A percentile compares a stretch with the other conserved stretches of the same genome.
Evolutionary conservation across 2,797 vertebrate species (phyloP).

Genomic region (Melanotaenia parkinsoni): DNA sequence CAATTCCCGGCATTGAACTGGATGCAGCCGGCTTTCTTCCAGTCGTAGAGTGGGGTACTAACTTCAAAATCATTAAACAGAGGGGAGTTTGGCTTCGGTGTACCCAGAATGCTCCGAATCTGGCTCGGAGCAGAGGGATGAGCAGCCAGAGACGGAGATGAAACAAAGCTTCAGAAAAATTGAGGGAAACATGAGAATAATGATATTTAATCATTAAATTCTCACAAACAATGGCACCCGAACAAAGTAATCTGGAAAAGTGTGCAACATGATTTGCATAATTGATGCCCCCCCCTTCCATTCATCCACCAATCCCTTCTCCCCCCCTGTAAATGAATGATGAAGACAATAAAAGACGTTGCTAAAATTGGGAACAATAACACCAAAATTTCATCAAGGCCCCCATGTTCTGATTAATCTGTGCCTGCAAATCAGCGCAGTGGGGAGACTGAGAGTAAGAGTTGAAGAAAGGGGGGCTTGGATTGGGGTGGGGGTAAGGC

Average conservation of each 20-base stretch:
- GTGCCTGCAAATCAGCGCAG: slow-evolving; percentile 95
- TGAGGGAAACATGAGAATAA: slow-evolving; percentile 94
- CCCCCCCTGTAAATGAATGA: slow-evolving; percentile 94
- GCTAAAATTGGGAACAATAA: slow-evolving; percentile 99
- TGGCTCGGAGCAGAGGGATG: slow-evolving; percentile 90
- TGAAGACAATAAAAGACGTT: slow-evolving; percentile 99
- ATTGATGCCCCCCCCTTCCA: slow-evolving; percentile 85
- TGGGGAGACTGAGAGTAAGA: slow-evolving; percentile 79
- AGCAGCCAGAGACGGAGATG: slow-evolving; percentile 94
- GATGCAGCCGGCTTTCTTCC: slow-evolving; percentile 89
- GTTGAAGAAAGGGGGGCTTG: slow-evolving; percentile 71
- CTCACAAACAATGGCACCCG: slow-evolving; percentile 92
- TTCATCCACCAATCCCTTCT: not conserved
- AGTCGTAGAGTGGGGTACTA: slow-evolving; percentile 87
- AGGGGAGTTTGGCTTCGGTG: slow-evolving; percentile 93
- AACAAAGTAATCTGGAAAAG: slow-evolving; percentile 98
- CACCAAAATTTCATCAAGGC: slow-evolving; percentile 99
- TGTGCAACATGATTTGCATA: slow-evolving; percentile 98
- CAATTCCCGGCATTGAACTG: slow-evolving; percentile 97
- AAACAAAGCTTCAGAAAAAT: slow-evolving; percentile 93
- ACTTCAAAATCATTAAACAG: slow-evolving; percentile 97
- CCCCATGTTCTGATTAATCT: slow-evolving; percentile 98
- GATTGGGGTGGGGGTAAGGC: slow-evolving; percentile 71
- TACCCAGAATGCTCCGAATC: slow-evolving; percentile 90
- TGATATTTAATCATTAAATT: slow-evolving; percentile 99